Percentiles rank a stretch among this genome's conserved stretches.
These are phyloP conservation scores for Danio rerio DNA, from an alignment of 2,113 vertebrate genomes.

Conservation along the genomic window DNA sequence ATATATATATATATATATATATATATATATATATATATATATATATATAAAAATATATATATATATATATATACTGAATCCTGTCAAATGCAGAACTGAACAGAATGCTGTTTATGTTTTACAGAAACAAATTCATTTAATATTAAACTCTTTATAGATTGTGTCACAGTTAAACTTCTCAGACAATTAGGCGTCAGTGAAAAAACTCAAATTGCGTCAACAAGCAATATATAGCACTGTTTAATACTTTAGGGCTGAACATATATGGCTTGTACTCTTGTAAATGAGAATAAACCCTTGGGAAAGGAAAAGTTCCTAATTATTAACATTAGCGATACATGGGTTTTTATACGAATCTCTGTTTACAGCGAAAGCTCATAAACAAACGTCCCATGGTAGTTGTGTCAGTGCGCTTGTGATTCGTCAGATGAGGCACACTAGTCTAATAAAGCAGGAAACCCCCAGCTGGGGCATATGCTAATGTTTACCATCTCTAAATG, in stretches of 20 bases:
- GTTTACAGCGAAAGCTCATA: constrained; percentile 60
- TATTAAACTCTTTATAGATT: neutral
- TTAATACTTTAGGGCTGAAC: constrained; percentile 11
- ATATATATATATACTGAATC: too few species aligned
- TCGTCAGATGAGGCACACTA: constrained; percentile 54
- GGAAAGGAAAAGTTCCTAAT: constrained; percentile 49
- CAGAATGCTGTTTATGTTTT: too few species aligned
- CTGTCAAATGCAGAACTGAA: too few species aligned
- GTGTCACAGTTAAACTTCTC: neutral
- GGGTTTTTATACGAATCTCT: constrained; percentile 51
- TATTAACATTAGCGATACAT: constrained; percentile 51
- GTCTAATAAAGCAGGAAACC: constrained; percentile 44
- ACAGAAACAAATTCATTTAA: too few species aligned
- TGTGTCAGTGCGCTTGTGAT: constrained; percentile 50
- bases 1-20: too few species aligned
- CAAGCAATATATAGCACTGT: constrained; percentile 2
- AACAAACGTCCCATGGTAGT: constrained; percentile 51
- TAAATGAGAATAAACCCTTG: constrained; percentile 31
- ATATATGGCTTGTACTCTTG: neutral
- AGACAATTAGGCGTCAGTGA: constrained; percentile 16
- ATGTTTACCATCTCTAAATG: constrained; percentile 54
- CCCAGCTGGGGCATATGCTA: constrained; percentile 61
- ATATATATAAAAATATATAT: too few species aligned
- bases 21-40: too few species aligned
- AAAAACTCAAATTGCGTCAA: neutral